A percentile compares a stretch with the other conserved stretches of the same genome.
Conservation (phyloP, 2,797 vertebrate species). For the Sphenodon punctatus region DNA sequence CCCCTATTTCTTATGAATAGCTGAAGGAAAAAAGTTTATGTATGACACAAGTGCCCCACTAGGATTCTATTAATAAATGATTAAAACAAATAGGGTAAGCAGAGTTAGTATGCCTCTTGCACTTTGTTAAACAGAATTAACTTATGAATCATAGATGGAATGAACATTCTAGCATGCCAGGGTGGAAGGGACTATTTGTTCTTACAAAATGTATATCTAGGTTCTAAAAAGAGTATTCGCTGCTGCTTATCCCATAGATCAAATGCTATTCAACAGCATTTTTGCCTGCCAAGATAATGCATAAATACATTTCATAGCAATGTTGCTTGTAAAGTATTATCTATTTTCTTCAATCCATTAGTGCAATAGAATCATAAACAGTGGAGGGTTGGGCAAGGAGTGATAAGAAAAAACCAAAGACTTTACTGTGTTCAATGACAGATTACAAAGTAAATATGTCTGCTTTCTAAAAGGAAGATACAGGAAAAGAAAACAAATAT, state of each 20-base stretch:
- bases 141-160: neutral
- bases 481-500: too few relatives aligned
- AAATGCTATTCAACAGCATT: neutral
- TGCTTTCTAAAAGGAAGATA: too few relatives aligned
- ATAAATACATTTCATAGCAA: neutral
- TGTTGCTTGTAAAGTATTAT: neutral
- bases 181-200: neutral
- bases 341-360: neutral
- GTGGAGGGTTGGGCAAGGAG: neutral
- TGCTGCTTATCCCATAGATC: neutral
- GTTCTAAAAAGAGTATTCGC: neutral
- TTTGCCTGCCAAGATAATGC: neutral
- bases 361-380: neutral
- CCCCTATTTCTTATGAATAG: too few relatives aligned
- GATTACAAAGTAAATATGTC: accelerated
- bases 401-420: neutral
- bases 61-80: too few relatives aligned
- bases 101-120: too few relatives aligned
- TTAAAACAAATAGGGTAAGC: neutral
- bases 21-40: too few relatives aligned
- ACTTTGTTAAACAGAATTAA: neutral
- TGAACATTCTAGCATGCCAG: neutral
- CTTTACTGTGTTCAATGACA: neutral
- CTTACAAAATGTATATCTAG: neutral
- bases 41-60: too few relatives aligned